Evolutionary conservation across 2,888 invertebrate species (phyloP).

Genomic region (Apamea sordens): DNA sequence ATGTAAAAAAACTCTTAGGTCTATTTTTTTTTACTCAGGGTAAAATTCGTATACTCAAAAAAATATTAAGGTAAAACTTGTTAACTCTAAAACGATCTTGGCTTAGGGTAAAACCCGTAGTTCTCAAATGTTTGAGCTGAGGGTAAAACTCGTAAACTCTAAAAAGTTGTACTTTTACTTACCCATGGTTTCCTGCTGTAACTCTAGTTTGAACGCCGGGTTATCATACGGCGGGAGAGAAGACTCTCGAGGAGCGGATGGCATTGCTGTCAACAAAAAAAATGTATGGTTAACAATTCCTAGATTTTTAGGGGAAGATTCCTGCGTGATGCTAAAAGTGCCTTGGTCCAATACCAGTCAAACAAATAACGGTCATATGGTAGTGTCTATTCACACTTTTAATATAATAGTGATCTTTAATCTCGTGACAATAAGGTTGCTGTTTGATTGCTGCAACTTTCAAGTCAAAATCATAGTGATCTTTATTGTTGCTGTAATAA

Average conservation of each 20-base stretch:
- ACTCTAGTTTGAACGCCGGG: conserved; percentile 98
- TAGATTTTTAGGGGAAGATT: background rate
- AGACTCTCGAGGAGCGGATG: conserved; percentile 94
- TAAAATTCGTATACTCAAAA: background rate
- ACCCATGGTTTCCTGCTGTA: conserved; percentile 98
- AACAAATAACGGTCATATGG: background rate
- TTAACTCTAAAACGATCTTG: background rate
- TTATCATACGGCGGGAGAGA: conserved; percentile 96
- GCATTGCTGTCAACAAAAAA: conserved; percentile 92
- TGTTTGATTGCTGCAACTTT: no score
- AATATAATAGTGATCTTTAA: no score
- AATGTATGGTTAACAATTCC: background rate
- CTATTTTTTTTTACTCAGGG: background rate
- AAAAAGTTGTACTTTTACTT: conserved; percentile 69
- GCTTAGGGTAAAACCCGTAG: background rate
- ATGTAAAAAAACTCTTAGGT: no score
- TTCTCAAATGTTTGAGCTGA: background rate
- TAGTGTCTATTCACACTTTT: background rate
- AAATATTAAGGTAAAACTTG: background rate
- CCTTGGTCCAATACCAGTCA: no score
- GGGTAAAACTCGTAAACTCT: background rate
- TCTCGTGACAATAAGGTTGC: no score
- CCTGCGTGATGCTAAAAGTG: background rate
- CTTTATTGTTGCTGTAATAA: no score
- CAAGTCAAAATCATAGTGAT: no score